Percentiles rank a stretch among this genome's conserved stretches.
Evolutionary conservation across 2,113 vertebrate species (phyloP).

Genomic region (Hippolais icterina): DNA sequence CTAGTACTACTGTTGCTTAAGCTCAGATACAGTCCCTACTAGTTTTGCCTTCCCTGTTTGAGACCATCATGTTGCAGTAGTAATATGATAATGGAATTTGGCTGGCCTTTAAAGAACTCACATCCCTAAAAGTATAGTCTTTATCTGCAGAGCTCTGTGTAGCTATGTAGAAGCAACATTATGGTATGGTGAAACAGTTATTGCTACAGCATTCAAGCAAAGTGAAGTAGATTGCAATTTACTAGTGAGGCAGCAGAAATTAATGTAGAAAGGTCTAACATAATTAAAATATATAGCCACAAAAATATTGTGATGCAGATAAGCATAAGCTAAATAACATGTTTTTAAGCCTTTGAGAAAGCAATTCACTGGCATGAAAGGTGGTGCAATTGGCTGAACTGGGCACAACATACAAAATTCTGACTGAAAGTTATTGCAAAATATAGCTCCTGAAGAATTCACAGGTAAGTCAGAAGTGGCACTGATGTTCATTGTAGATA

Average conservation of each 20-base stretch:
- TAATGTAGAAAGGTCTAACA: neutral
- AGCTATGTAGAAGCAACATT: neutral
- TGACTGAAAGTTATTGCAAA: neutral
- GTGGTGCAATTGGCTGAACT: neutral
- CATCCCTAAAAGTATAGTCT: neutral
- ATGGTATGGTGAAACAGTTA: neutral
- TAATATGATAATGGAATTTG: neutral
- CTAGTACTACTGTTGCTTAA: neutral
- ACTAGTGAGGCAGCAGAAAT: neutral
- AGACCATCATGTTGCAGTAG: neutral
- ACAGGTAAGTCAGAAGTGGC: neutral
- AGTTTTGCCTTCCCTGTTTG: neutral
- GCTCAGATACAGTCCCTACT: neutral
- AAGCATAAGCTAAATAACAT: neutral
- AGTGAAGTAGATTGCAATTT: neutral
- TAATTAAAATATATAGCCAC: neutral
- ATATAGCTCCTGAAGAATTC: neutral
- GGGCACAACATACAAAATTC: neutral
- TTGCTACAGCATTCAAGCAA: neutral
- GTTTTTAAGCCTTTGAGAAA: neutral
- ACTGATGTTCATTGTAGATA: neutral
- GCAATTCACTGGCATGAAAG: neutral
- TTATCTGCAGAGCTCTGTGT: neutral
- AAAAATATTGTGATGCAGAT: neutral
- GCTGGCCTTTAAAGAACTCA: neutral